Evolutionary conservation across 2,888 invertebrate species (phyloP).

Genomic region (Xestia rhomboidea): DNA sequence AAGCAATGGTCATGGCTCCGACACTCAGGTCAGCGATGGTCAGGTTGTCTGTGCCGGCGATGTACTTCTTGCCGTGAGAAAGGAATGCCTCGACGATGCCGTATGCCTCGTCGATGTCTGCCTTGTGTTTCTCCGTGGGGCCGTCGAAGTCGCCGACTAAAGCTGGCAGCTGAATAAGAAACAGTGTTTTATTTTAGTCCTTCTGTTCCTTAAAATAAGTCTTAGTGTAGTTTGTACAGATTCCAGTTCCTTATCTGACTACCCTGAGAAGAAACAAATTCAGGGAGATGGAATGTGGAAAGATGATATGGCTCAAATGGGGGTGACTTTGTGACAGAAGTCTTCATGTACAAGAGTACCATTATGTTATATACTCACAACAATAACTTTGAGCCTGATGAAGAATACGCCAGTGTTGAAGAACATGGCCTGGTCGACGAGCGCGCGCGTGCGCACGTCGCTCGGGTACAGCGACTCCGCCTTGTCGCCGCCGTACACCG

Average conservation of each 20-base stretch:
- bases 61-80: conserved; percentile 61
- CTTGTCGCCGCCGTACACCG: conserved; percentile 68
- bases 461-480: conserved; percentile 70
- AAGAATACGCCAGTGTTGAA: conserved; percentile 78
- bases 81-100: conserved; percentile 70
- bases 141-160: conserved; percentile 63
- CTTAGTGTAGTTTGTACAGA: not conserved
- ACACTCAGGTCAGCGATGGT: conserved; percentile 76
- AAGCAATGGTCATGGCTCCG: conserved; percentile 68
- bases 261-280: not conserved
- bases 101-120: conserved; percentile 70
- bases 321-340: not conserved
- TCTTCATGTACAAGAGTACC: not conserved
- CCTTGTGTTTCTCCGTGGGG: conserved; percentile 59
- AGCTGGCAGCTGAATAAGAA: conserved; percentile 68
- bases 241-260: not conserved
- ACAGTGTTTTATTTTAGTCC: not conserved
- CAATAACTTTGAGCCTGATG: conserved; percentile 71
- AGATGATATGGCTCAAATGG: not conserved
- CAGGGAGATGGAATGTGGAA: not conserved
- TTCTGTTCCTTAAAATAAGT: not conserved
- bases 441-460: conserved; percentile 67
- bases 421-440: conserved; percentile 77
- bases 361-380: conserved; percentile 67
- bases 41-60: conserved; percentile 67